phyloP scores from a whole-genome alignment of 2,888 invertebrate genomes.

The Pegoplata infirma region DNA sequence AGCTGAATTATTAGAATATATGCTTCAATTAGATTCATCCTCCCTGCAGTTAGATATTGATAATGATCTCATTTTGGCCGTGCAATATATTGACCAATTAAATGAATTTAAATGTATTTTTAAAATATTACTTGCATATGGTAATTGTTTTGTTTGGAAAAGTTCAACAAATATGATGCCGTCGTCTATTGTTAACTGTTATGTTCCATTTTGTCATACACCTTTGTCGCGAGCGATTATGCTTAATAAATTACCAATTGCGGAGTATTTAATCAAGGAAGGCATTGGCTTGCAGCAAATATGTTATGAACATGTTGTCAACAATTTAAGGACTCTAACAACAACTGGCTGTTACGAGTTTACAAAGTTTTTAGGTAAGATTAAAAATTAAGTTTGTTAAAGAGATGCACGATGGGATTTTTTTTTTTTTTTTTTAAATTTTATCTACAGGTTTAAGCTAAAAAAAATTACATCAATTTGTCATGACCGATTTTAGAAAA shows the following conservation, averaged over 20 bases:
- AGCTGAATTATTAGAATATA: conserved; percentile 80
- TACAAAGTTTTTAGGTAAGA: conserved; percentile 72
- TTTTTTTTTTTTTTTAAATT: too few species aligned
- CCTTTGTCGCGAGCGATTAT: conserved; percentile 82
- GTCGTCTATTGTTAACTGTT: conserved; percentile 75
- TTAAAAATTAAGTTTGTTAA: too few species aligned
- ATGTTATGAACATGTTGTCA: conserved; percentile 69
- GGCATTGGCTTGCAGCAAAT: conserved; percentile 74
- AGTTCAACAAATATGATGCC: conserved; percentile 27
- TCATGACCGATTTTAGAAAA: too few species aligned
- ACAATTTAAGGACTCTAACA: conserved; percentile 68
- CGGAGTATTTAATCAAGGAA: conserved; percentile 75
- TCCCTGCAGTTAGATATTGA: conserved; percentile 68
- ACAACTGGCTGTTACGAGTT: conserved; percentile 68
- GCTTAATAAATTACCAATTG: conserved; percentile 72
- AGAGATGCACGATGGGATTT: too few species aligned
- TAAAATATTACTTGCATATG: conserved; percentile 77
- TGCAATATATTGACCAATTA: conserved; percentile 71
- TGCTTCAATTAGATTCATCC: conserved; percentile 78
- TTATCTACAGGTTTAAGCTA: too few species aligned
- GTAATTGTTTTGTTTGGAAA: conserved; percentile 71
- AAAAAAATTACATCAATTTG: too few species aligned
- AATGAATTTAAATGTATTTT: conserved; percentile 69
- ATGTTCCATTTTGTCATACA: conserved; percentile 82
- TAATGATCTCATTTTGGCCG: conserved; percentile 72